A percentile compares a stretch with the other conserved stretches of the same genome.
These are phyloP conservation scores for Microcebus jonahi DNA, from an alignment of 2,113 vertebrate genomes.

Conservation along the genomic window DNA sequence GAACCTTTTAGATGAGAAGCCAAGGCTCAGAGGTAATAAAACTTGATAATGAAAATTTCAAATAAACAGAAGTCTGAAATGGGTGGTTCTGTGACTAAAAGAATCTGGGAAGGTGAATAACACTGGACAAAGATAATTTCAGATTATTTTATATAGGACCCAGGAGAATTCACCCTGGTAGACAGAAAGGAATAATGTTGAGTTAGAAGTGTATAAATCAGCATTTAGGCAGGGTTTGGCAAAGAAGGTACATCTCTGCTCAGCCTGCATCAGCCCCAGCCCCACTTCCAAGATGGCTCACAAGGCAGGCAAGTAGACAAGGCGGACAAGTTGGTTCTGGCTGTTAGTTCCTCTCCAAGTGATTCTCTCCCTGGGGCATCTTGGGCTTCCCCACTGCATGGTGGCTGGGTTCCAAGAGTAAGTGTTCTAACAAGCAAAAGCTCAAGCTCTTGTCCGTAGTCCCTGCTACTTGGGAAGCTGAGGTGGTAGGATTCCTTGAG, in stretches of 20 bases:
- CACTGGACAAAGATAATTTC: neutral
- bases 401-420: neutral
- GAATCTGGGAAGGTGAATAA: conserved; percentile 2
- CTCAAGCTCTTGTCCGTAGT: neutral
- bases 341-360: neutral
- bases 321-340: neutral
- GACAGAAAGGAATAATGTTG: neutral
- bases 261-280: neutral
- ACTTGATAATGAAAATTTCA: neutral
- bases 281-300: neutral
- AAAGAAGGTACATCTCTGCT: neutral
- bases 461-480: too few species aligned
- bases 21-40: neutral
- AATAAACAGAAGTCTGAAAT: conserved; percentile 27
- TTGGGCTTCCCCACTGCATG: neutral
- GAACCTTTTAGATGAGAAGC: conserved; percentile 28
- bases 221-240: neutral
- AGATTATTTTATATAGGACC: conserved; percentile 16
- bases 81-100: neutral
- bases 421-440: neutral
- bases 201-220: neutral
- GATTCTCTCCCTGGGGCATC: neutral
- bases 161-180: neutral
- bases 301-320: neutral
- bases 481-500: too few species aligned